A percentile compares a stretch with the other conserved stretches of the same genome.
Conservation (phyloP, 2,113 vertebrate genomes). For the Opisthocomus hoazin region DNA sequence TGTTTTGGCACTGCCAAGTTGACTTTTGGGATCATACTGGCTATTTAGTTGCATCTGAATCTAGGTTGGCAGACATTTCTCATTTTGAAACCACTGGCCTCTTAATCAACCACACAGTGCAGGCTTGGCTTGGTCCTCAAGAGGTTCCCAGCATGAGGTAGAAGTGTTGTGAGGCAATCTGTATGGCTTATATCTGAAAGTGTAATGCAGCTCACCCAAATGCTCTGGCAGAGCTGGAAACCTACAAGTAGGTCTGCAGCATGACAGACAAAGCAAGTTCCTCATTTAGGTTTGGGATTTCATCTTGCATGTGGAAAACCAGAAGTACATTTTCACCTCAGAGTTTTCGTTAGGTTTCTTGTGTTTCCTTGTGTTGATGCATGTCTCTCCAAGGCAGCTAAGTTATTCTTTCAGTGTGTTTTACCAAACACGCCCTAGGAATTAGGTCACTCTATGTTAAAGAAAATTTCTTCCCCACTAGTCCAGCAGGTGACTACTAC, state of each 20-base stretch:
- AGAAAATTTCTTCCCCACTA: not conserved
- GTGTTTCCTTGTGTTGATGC: not conserved
- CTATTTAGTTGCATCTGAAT: not conserved
- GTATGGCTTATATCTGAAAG: not conserved
- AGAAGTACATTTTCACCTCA: not conserved
- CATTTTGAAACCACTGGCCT: not conserved
- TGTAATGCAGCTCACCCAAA: accelerated
- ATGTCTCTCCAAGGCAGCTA: not conserved
- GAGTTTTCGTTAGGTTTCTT: not conserved
- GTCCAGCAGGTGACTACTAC: not conserved
- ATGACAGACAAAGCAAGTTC: not conserved
- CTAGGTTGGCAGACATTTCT: not conserved
- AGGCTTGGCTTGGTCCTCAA: not conserved
- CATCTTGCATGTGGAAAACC: not conserved
- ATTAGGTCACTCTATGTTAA: not conserved
- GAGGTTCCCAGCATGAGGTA: not conserved
- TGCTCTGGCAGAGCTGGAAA: not conserved
- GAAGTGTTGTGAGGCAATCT: not conserved
- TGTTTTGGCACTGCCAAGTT: not conserved
- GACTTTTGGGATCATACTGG: not conserved
- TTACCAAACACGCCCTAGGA: not conserved
- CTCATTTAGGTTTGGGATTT: not conserved
- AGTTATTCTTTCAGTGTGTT: not conserved
- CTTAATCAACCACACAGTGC: not conserved
- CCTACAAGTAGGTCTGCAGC: not conserved